Evolutionary conservation across 2,113 vertebrate genomes (phyloP), one percentile per base, ranked within the genome.

Genomic region (Climacteris rufus): DNA sequence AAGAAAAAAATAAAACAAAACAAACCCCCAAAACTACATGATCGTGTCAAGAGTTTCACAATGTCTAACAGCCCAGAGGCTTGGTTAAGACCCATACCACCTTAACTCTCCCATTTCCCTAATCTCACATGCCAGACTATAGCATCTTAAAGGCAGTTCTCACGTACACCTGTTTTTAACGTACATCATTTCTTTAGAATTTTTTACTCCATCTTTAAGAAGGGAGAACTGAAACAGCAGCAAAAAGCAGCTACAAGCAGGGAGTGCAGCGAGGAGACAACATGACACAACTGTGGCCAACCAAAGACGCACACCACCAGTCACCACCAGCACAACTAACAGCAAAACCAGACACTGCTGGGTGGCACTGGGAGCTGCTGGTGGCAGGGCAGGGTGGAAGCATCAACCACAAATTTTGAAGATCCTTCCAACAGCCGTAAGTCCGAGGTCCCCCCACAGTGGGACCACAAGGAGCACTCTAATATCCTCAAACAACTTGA

Each of bases 261-360:
- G 49, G 19, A 27, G 25, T 0, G 7, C 50, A 49, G 50, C 6
- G 47, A 57, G 52, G 12, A 86, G 53, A 47, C 35, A 49, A 64
- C 19, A 8, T 1, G 15, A 70, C 0, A 0, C 19, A 39, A 24
- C 40, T 35, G 28, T 37, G 49, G 31, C 42, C 59, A 63, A 9
- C 2, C 6, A 30, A 72, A 85, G 40, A n/a, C 0, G 0, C 17
- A 11, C 24, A 9, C 7, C 33, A 13, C 23, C n/a, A 30, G 49
- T 6, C 76, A 53, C 27, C 47, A 40, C 7, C 28, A 65, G 10
- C 28, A 56, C 44, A 66, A 9, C n/a, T 9, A 39, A 40, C 8
- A 65, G 17, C 59, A 71, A 1, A 65, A 57, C 40, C 50, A 50
- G 76, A 40, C 1, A 0, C 33, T 68, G n/a, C 44, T 71, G 53